Evolutionary conservation across 2,113 vertebrate genomes (phyloP).

Genomic region (Atlantisia rogersi): DNA sequence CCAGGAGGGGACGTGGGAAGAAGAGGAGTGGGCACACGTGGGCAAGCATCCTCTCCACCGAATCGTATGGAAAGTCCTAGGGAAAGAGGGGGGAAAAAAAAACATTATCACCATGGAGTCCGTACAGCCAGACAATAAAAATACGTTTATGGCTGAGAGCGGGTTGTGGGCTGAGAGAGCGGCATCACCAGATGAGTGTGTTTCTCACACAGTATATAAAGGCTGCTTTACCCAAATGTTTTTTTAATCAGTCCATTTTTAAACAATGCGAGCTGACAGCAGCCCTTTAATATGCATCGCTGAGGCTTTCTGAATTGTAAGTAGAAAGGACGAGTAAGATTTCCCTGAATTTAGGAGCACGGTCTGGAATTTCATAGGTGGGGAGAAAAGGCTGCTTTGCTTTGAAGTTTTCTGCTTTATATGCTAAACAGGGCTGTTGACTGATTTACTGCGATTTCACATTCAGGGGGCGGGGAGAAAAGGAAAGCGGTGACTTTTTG

Average conservation of each 20-base stretch:
- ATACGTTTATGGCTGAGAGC: not conserved
- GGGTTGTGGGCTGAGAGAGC: not conserved
- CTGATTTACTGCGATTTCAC: conserved; percentile 44
- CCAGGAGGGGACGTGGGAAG: not conserved
- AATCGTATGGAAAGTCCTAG: too few relatives aligned
- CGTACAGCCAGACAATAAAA: not conserved
- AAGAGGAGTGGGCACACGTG: not conserved
- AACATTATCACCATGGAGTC: not conserved
- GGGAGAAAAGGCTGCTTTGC: not conserved
- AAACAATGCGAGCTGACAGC: conserved; percentile 44
- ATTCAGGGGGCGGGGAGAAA: conserved; percentile 8
- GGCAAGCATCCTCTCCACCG: not conserved
- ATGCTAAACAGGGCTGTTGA: conserved; percentile 50
- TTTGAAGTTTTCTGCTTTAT: conserved; percentile 40
- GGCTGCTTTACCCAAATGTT: conserved; percentile 11
- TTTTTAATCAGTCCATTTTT: conserved; percentile 25
- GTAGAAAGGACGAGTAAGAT: conserved; percentile 1
- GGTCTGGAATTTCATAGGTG: conserved; percentile 54
- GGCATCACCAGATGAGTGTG: not conserved
- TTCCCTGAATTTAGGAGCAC: not conserved
- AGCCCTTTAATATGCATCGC: conserved; percentile 21
- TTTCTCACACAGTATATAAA: not conserved
- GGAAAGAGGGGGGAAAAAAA: too few relatives aligned
- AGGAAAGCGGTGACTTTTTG: conserved; percentile 18
- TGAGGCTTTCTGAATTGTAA: not conserved